Evolutionary conservation across 92 coral and sea anemone genomes (phyloP).

Genomic region (Virgularia gustaviana): DNA sequence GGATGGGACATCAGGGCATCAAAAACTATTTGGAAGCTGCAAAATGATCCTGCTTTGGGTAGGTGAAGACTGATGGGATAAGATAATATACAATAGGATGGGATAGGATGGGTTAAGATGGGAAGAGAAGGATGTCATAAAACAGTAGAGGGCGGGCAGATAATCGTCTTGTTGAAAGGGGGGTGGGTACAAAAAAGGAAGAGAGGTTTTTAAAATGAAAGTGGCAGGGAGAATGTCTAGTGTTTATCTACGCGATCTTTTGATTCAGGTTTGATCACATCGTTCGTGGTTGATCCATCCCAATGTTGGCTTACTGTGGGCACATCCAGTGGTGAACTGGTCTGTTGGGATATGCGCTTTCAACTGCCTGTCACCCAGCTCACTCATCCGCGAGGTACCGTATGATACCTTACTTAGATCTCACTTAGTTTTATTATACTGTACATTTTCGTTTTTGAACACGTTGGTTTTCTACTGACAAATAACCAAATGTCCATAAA

Average conservation of each 20-base stretch:
- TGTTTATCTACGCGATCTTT: not conserved
- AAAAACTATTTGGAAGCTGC: slow-evolving; percentile 85
- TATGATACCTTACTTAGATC: not conserved
- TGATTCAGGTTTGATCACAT: slow-evolving; percentile 76
- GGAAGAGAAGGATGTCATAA: not conserved
- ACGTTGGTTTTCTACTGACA: no score
- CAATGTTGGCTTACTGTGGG: slow-evolving; percentile 97
- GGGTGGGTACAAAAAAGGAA: no score
- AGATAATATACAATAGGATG: not conserved
- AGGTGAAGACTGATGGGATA: not conserved
- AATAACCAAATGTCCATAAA: no score
- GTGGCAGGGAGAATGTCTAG: not conserved
- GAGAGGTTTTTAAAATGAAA: not conserved
- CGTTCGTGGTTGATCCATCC: slow-evolving; percentile 93
- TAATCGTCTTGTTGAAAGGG: not conserved
- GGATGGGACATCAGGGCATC: slow-evolving; percentile 92
- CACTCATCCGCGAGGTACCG: slow-evolving; percentile 94
- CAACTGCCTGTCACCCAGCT: slow-evolving; percentile 88
- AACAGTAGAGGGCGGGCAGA: not conserved
- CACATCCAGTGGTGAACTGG: slow-evolving; percentile 77
- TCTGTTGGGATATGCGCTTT: slow-evolving; percentile 96
- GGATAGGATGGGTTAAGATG: no score
- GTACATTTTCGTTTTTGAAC: no score
- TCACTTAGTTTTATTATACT: no score
- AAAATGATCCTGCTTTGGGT: slow-evolving; percentile 87